Evolutionary conservation across 2,113 vertebrate genomes (phyloP), one percentile per base, ranked within the genome.

Genomic region (Zosterops lateralis): DNA sequence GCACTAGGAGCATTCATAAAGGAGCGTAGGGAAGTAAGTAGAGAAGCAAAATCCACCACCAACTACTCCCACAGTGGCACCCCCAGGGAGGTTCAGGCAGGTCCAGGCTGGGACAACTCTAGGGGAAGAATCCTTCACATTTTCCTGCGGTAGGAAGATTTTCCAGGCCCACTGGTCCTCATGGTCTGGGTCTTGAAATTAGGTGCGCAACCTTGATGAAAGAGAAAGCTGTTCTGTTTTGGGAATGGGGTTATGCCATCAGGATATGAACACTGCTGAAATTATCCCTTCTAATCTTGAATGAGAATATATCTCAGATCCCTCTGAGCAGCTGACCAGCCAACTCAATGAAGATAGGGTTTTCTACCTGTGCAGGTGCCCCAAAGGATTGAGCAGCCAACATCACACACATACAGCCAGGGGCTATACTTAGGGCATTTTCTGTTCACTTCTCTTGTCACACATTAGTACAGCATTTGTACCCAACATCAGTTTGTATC

Each of bases 381-480:
- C 60, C 31, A 36, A 95, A 90, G 92, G 40, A 93, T 67, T 2
- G 11, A 93, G 68, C 86, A 87, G 84, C 76, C 57, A 93, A 78
- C 80, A 94, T 93, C 95, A 96, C 61, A 90, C 57, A 32, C 9
- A 60, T 28, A 84, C 68, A 89, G 96, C 96, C 95, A 95, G 92
- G 89, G 91, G 95, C 96, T 96, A 90, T 26, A 95, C 94, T 96
- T 75, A 74, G 92, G 94, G 96, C 94, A 92, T n/a, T 93, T 95
- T 89, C 68, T 95, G 80, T 93, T 96, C 92, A 9, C 64, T 89
- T 87, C 68, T 88, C 76, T 96, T 95, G 40, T 95, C 80, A 92
- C 65, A 95, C 40, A 14, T 78, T 93, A 88, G 71, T 64, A 89
- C 76, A 86, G 48, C 80, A 94, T 92, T 94, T 93, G 80, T 95